phyloP scores from a whole-genome alignment of 2,888 invertebrate species.

The Lissocephala sabroskyi region DNA sequence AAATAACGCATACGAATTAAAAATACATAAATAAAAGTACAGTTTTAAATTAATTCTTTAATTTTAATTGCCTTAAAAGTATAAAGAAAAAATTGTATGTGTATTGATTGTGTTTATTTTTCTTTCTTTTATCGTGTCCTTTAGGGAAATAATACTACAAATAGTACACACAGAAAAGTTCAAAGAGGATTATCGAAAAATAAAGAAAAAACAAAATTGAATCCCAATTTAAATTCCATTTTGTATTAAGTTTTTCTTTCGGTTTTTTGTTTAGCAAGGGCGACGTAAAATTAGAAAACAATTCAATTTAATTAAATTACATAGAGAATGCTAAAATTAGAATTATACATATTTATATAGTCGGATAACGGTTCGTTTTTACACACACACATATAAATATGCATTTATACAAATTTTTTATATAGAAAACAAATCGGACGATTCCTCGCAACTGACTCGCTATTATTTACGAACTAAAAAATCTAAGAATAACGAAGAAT shows the following conservation, averaged over 20 bases:
- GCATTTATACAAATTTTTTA: not conserved
- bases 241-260: slow-evolving; percentile 29
- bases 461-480: slow-evolving; percentile 46
- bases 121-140: slow-evolving; percentile 28
- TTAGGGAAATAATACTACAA: slow-evolving; percentile 64
- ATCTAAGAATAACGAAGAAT: slow-evolving; percentile 54
- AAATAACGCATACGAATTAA: slow-evolving; percentile 60
- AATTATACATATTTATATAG: slow-evolving; percentile 28
- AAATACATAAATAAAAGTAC: slow-evolving; percentile 54
- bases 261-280: slow-evolving; percentile 36
- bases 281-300: slow-evolving; percentile 64
- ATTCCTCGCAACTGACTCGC: slow-evolving; percentile 54
- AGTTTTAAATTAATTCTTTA: slow-evolving; percentile 38
- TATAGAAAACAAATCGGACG: slow-evolving; percentile 51
- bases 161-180: slow-evolving; percentile 44
- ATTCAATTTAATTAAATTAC: slow-evolving; percentile 56
- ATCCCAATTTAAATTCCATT: slow-evolving; percentile 28
- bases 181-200: slow-evolving; percentile 26
- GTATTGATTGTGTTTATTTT: slow-evolving; percentile 13
- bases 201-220: slow-evolving; percentile 34
- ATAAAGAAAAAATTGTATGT: slow-evolving; percentile 49
- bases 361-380: too few species aligned
- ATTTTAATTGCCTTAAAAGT: slow-evolving; percentile 24
- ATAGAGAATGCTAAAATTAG: slow-evolving; percentile 25
- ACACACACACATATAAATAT: slow-evolving; percentile 26